These are phyloP conservation scores for roundworm (Caenorhabditis elegans) DNA, from an alignment of 1,140 invertebrate species.

Conservation along the genomic window WBcel235 BX284603.4:5901501-5902000, in stretches of 20 bases:
- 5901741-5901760: too few relatives aligned
- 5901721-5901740: too few relatives aligned
- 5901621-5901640: too few relatives aligned
- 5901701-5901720: too few relatives aligned
- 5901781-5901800: conserved; percentile 4
- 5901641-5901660: too few relatives aligned
- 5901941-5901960: neutral
- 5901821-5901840: neutral
- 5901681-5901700: too few relatives aligned
- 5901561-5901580: neutral
- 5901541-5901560: neutral
- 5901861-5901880: neutral
- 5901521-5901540: neutral
- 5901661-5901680: too few relatives aligned
- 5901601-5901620: too few relatives aligned
- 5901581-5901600: too few relatives aligned
- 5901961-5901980: too few relatives aligned
- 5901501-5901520: conserved; percentile 24
- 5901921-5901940: neutral
- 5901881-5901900: neutral
- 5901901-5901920: neutral
- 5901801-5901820: neutral
- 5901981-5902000: too few relatives aligned
- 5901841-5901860: neutral
- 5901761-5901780: too few relatives aligned